Evolutionary conservation across 1,140 invertebrate genomes (phyloP).

Genomic region (Drosophila tani): DNA sequence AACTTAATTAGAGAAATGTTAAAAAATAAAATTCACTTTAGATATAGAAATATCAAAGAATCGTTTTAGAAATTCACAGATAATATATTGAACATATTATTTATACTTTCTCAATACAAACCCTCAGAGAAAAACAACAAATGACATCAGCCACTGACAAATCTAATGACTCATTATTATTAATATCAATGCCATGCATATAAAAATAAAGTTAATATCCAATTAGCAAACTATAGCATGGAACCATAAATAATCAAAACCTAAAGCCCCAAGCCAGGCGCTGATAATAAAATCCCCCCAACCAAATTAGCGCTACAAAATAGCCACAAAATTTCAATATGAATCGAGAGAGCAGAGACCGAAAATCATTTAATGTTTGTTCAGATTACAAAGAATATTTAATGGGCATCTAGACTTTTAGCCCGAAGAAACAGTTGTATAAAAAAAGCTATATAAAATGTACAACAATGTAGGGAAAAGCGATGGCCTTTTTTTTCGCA

Average conservation of each 20-base stretch:
- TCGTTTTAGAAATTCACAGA: neutral
- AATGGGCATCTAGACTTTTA: conserved; percentile 15
- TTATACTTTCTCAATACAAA: neutral
- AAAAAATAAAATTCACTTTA: neutral
- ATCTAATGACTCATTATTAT: conserved; percentile 16
- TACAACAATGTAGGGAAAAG: conserved; percentile 10
- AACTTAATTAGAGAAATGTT: neutral
- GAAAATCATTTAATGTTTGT: conserved; percentile 18
- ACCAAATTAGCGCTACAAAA: conserved; percentile 34
- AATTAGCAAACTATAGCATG: conserved; percentile 37
- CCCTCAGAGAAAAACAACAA: neutral
- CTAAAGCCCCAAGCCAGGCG: conserved; percentile 9
- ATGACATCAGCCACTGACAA: conserved; percentile 5
- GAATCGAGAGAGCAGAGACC: neutral
- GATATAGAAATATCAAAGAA: neutral
- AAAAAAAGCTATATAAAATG: conserved; percentile 46
- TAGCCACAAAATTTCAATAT: conserved; percentile 18
- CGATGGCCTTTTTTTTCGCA: no score
- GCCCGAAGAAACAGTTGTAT: conserved; percentile 14
- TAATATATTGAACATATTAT: neutral
- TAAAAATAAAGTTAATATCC: conserved; percentile 46
- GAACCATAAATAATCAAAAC: conserved; percentile 24
- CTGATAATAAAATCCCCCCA: conserved; percentile 3
- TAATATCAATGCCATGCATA: conserved; percentile 15
- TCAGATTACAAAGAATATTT: conserved; percentile 31